phyloP scores from a whole-genome alignment of 2,113 vertebrate genomes.

The Lynx canadensis region DNA sequence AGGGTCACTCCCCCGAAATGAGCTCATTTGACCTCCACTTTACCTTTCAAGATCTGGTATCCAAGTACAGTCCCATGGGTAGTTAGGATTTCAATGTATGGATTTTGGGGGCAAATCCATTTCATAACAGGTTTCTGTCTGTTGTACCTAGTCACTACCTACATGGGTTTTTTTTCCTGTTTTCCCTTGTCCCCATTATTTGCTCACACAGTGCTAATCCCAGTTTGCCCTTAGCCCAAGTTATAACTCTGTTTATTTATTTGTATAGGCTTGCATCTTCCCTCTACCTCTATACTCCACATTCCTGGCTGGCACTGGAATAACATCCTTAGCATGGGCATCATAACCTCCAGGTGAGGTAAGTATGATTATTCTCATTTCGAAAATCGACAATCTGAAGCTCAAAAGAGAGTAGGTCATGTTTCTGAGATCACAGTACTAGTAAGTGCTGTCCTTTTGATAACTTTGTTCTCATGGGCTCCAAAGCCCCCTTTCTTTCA shows the following conservation, averaged over 20 bases:
- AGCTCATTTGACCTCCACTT: not conserved
- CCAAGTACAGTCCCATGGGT: not conserved
- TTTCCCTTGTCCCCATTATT: not conserved
- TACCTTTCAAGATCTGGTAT: not conserved
- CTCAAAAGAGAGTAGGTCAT: not conserved
- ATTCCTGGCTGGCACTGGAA: not conserved
- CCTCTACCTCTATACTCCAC: not conserved
- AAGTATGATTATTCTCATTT: not conserved
- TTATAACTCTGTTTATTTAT: not conserved
- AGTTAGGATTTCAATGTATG: not conserved
- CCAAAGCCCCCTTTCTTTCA: not conserved
- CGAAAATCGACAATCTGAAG: not conserved
- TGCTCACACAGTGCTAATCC: not conserved
- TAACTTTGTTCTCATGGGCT: not conserved
- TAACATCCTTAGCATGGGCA: not conserved
- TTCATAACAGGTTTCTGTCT: not conserved
- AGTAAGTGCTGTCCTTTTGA: not conserved
- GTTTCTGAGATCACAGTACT: not conserved
- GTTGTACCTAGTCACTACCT: not conserved
- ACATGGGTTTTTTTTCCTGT: not conserved
- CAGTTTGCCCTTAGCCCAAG: not conserved
- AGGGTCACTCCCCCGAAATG: not conserved
- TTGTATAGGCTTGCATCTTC: not conserved
- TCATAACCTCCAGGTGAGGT: not conserved
- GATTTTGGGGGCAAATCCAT: not conserved